A percentile compares a stretch with the other conserved stretches of the same genome.
Conservation (phyloP, 2,113 vertebrate genomes). For the Condylura cristata region DNA sequence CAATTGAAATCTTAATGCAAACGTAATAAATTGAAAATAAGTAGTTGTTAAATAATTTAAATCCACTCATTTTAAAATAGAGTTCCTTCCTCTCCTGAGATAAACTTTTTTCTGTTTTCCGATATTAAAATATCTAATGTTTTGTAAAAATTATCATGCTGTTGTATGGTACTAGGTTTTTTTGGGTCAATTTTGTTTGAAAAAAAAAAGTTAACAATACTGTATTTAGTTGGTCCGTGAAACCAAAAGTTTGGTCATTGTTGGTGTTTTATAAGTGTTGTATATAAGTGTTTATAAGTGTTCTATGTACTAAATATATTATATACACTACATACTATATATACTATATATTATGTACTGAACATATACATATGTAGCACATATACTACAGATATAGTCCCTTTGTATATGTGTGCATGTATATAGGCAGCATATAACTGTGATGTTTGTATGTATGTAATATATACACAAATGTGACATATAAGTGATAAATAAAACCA, state of each 20-base stretch:
- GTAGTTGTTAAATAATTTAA: background rate
- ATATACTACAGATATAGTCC: background rate
- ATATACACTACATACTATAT: background rate
- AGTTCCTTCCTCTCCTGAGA: background rate
- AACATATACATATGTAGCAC: background rate
- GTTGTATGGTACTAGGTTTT: background rate
- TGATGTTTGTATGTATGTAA: background rate
- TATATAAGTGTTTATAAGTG: background rate
- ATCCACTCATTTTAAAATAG: background rate
- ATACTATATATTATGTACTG: background rate
- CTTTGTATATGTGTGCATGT: background rate
- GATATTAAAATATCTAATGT: background rate
- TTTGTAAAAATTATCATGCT: background rate
- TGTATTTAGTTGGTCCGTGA: background rate
- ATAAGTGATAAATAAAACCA: conserved; percentile 10
- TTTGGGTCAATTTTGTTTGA: background rate
- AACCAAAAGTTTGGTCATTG: background rate
- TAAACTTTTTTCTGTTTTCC: background rate
- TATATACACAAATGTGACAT: background rate
- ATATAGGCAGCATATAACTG: background rate
- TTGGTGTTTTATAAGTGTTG: background rate
- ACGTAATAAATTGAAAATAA: conserved; percentile 15
- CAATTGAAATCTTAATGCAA: background rate
- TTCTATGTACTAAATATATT: background rate
- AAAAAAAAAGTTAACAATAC: background rate